Percentiles rank a stretch among this genome's conserved stretches.
These are phyloP conservation scores for Lithophane ornitopus DNA, from an alignment of 2,888 invertebrate genomes.

Conservation along the genomic window DNA sequence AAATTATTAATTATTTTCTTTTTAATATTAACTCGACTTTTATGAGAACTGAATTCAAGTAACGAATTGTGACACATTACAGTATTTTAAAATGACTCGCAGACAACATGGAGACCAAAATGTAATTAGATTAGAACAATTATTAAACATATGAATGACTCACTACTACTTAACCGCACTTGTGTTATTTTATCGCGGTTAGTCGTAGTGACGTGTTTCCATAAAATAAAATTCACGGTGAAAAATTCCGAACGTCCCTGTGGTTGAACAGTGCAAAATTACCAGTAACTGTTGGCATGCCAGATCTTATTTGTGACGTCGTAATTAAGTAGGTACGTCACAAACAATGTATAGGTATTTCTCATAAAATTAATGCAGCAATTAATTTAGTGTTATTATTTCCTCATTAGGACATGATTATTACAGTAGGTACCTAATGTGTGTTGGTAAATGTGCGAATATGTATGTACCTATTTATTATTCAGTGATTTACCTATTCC, in stretches of 20 bases:
- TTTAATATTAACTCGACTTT: background rate
- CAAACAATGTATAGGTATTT: slow-evolving; percentile 19
- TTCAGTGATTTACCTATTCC: slow-evolving; percentile 17
- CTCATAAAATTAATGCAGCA: slow-evolving; percentile 17
- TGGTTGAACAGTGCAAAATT: slow-evolving; percentile 14
- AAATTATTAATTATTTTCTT: too few species aligned
- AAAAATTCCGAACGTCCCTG: slow-evolving; percentile 12
- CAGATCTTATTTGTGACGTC: slow-evolving; percentile 36
- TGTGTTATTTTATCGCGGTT: slow-evolving; percentile 13
- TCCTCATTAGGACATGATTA: slow-evolving; percentile 40
- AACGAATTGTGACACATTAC: background rate
- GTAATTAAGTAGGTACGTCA: slow-evolving; percentile 25
- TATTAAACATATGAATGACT: slow-evolving; percentile 23
- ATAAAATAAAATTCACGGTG: slow-evolving; percentile 18
- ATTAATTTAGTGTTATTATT: slow-evolving; percentile 45
- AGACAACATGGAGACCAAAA: background rate
- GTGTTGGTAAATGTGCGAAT: slow-evolving; percentile 2
- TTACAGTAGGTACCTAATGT: slow-evolving; percentile 11
- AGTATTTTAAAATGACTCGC: background rate
- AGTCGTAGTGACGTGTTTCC: slow-evolving; percentile 26
- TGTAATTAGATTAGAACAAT: slow-evolving; percentile 12
- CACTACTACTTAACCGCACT: slow-evolving; percentile 2
- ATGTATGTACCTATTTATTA: slow-evolving; percentile 10
- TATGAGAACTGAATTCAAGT: background rate
- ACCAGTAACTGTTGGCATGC: slow-evolving; percentile 31